phyloP scores from a whole-genome alignment of 2,888 invertebrate genomes.

The Caenorhabditis drosophilae region DNA sequence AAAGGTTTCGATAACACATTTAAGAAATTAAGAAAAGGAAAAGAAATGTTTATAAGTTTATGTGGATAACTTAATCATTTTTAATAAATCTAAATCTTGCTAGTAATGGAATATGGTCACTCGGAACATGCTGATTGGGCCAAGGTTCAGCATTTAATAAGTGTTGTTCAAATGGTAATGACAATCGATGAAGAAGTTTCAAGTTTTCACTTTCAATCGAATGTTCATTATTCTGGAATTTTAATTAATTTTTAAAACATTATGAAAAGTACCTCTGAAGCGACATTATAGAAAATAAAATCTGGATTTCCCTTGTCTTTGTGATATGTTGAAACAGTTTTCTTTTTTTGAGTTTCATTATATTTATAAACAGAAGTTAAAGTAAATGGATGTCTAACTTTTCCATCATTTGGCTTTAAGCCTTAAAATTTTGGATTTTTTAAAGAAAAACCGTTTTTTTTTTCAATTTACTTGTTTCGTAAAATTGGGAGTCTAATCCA shows the following conservation, averaged over 20 bases:
- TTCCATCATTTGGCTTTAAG: conserved; percentile 5
- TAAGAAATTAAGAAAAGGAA: no score
- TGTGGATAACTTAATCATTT: not conserved
- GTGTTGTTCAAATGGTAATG: conserved; percentile 7
- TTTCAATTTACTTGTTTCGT: not conserved
- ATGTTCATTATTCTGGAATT: conserved; percentile 4
- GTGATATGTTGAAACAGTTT: conserved; percentile 60
- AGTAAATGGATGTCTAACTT: conserved; percentile 22
- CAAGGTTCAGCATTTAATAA: conserved; percentile 13
- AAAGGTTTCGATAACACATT: not conserved
- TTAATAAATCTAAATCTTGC: conserved; percentile 32
- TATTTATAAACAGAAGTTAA: conserved; percentile 27
- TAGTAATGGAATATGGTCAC: conserved; percentile 49
- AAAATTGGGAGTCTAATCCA: conserved; percentile 1
- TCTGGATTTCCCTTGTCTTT: conserved; percentile 52
- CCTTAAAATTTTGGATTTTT: not conserved
- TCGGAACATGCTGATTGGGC: conserved; percentile 49
- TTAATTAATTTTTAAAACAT: not conserved
- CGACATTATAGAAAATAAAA: conserved; percentile 59
- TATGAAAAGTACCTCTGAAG: not conserved
- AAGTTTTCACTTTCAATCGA: conserved; percentile 5
- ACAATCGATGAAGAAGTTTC: not conserved
- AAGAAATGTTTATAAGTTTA: not conserved
- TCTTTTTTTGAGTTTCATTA: no score
- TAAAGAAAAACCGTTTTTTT: not conserved